Conservation (phyloP, 37 sponge, comb jelly and placozoan species). For the Theonella swinhoei region DNA sequence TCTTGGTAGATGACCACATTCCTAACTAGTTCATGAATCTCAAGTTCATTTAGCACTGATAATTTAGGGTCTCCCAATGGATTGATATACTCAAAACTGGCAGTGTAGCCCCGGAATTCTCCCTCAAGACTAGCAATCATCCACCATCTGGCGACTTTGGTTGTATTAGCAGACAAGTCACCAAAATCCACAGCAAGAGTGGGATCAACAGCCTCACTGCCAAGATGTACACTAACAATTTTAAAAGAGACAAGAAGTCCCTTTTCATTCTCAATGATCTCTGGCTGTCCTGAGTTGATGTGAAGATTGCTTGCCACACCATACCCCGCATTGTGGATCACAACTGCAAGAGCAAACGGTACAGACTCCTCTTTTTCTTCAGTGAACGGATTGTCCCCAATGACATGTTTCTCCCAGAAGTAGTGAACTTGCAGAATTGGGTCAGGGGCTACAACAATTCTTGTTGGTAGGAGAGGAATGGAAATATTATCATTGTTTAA, state of each 20-base stretch:
- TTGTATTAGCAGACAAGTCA: conserved; percentile 28
- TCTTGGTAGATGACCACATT: conserved; percentile 13
- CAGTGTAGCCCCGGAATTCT: conserved; percentile 36
- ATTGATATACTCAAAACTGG: conserved; percentile 32
- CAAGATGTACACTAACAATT: conserved; percentile 37
- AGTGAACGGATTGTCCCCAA: conserved; percentile 41
- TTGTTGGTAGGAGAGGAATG: conserved; percentile 36
- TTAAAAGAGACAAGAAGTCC: conserved; percentile 36
- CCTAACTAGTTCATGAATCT: conserved; percentile 36
- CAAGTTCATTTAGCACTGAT: conserved; percentile 30
- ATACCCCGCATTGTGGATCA: conserved; percentile 43
- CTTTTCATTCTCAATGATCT: no score
- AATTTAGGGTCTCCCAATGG: conserved; percentile 45
- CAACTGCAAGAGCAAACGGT: conserved; percentile 51
- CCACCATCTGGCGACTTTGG: conserved; percentile 31
- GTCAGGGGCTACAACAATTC: conserved; percentile 29
- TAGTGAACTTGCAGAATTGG: conserved; percentile 43
- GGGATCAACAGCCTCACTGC: conserved; percentile 11
- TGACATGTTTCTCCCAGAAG: conserved; percentile 31
- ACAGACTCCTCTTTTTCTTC: conserved; percentile 32
- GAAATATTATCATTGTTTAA: conserved; percentile 34
- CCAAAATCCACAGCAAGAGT: conserved; percentile 11
- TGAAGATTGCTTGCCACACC: conserved; percentile 20
- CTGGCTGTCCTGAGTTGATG: conserved; percentile 39
- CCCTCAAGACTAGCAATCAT: conserved; percentile 34